Conservation (phyloP, 1,140 invertebrate species). For the Diuraphis noxia region DNA sequence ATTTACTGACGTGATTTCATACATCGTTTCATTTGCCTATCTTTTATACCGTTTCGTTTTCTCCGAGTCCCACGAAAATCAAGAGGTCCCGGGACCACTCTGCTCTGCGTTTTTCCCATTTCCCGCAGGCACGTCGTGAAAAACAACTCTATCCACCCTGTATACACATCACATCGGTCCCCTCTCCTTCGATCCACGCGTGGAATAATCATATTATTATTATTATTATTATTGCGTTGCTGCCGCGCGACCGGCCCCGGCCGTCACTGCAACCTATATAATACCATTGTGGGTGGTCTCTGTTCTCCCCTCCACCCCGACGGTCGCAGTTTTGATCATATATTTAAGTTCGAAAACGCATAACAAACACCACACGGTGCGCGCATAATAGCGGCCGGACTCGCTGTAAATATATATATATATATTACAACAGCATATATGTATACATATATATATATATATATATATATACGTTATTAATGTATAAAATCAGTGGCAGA, state of each 20-base stretch:
- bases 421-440: no score
- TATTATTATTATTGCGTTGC: conserved; percentile 42
- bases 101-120: background rate
- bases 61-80: background rate
- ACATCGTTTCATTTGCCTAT: background rate
- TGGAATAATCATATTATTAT: conserved; percentile 21
- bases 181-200: background rate
- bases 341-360: conserved; percentile 42
- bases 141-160: background rate
- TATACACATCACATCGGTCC: background rate
- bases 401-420: background rate
- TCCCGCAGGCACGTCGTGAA: background rate
- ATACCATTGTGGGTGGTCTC: conserved; percentile 38
- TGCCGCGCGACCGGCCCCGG: background rate
- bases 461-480: background rate
- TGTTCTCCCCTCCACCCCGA: background rate
- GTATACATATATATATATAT: no score
- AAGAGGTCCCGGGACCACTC: background rate
- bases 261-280: conserved; percentile 30
- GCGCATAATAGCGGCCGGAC: background rate
- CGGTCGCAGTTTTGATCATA: background rate
- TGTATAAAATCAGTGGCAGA: background rate
- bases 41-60: background rate
- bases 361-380: background rate
- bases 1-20: background rate